Base-by-base conservation (phyloP, 2,797 vertebrate species). In the Argyrosomus regius region DNA sequence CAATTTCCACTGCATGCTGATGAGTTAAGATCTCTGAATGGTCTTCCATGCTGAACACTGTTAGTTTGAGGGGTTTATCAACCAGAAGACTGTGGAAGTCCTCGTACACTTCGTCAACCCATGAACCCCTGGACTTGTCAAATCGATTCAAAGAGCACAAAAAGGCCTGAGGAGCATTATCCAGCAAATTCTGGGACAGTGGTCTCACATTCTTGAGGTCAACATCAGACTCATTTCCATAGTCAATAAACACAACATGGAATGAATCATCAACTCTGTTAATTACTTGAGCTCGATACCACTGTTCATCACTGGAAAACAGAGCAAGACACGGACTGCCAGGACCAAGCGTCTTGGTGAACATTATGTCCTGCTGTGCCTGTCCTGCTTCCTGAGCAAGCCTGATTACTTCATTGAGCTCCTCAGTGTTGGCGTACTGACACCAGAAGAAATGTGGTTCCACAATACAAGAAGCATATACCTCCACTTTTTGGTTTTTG, bases 361-460 rank as follows among this genome's bases (percentile, higher is more conserved):
- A 80, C 1, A 74, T 5, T 3, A 9, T 16, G n/a, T 81, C 49
- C 0, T 78, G 86, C 0, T 80, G 80, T 6, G 82, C 67, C 12
- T 90, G 92, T 82, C 93, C 95, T 6, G 86, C 90, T 76, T 93
- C 90, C 17, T 96, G 93, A 59, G 96, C 87, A 76, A 96, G 86
- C 24, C 41, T 70, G 41, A 95, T 92, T 16, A 92, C 26, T 49
- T 61, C 18, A 3, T 1, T 80, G 2, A 87, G 50, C 17, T 83
- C 68, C 3, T 74, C 77, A 0, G 70, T 24, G 49, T 85, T 87
- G 5, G 92, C 87, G 75, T 91, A 88, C 63, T 95, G 94, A 90
- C 97, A 97, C 98, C 98, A 99, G 81, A 98, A 98, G 83, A 93
- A 96, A 59, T 92, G 85, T 13, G 98, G 97, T 13, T 94, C 91